Evolutionary conservation across 2,797 vertebrate species (phyloP), one percentile per base, ranked within the genome.

Genomic region (Paedocypris micromegethes): DNA sequence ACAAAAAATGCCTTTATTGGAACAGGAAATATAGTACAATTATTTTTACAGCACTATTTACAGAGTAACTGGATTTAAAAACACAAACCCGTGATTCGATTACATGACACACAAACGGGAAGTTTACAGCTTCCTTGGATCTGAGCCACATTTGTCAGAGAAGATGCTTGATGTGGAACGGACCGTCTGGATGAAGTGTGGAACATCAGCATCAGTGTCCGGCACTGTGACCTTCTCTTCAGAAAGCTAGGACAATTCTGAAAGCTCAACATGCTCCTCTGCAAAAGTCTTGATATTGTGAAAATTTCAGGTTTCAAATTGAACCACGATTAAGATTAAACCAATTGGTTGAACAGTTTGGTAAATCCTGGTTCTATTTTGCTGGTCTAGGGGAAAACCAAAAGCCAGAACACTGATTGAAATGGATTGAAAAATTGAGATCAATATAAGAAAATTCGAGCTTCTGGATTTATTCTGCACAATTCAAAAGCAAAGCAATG

Each of bases 31-130:
- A 76, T 76, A 67, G 72, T 72, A 80, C 66, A 74, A 65, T 57
- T 68, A 9, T 76, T 76, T 80, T 66, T 77, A 76, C 76, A 76
- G 58, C 23, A 57, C 39, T 72, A 80, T 80, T 72, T 80, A 78
- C 78, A 79, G 38, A 67, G 65, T 63, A 72, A 60, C 66, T 61
- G 37, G 9, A 72, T 49, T 65, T 9, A 37, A 23, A 46, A 62
- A 56, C 45, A 47, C 46, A 56, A 62, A 37, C 40, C 6, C 54
- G n/a, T 54, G 42, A 70, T 41, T 50, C 41, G 64, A 47, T 61
- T 72, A 76, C 72, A 69, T 70, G 56, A 61, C 38, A 62, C 47
- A 57, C 41, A 68, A 75, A 50, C 68, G 8, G 45, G 47, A 60
- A 54, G 74, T 64, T 66, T 70, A 63, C 70, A 66, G 54, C 5